phyloP scores from a whole-genome alignment of 2,113 vertebrate genomes.

The Eulemur rufifrons region DNA sequence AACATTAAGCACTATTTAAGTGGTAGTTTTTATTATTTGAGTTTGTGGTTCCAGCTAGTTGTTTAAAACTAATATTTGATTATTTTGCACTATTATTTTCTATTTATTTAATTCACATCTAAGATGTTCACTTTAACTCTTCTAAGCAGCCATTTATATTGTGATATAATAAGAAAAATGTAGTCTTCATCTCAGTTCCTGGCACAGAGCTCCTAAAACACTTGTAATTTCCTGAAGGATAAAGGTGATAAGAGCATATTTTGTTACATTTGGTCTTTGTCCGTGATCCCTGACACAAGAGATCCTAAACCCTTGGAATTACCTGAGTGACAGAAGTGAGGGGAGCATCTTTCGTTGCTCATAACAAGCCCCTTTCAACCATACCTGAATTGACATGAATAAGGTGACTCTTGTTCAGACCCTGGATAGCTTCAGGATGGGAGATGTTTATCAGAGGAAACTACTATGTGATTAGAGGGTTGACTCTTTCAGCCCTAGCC shows the following conservation, averaged over 20 bases:
- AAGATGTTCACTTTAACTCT: neutral
- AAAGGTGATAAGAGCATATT: too few species aligned
- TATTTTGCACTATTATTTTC: neutral
- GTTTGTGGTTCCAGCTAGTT: neutral
- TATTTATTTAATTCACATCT: neutral
- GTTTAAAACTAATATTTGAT: neutral
- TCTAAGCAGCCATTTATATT: neutral
- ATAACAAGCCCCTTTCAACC: neutral
- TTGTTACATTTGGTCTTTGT: neutral
- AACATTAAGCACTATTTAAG: neutral
- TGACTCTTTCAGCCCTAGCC: neutral
- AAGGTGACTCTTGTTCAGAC: too few species aligned
- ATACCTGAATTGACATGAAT: too few species aligned
- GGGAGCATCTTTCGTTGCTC: neutral
- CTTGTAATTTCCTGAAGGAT: too few species aligned
- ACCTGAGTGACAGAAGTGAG: neutral
- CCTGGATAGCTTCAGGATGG: neutral
- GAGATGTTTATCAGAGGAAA: neutral
- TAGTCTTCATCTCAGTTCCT: neutral
- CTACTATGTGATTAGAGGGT: neutral
- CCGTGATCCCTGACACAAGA: neutral
- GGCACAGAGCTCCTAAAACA: neutral
- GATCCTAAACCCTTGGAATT: neutral
- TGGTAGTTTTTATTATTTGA: neutral
- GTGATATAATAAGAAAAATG: too few species aligned